A percentile compares a stretch with the other conserved stretches of the same genome.
Conservation (phyloP, 2,113 vertebrate species). For the Cacatua alba region DNA sequence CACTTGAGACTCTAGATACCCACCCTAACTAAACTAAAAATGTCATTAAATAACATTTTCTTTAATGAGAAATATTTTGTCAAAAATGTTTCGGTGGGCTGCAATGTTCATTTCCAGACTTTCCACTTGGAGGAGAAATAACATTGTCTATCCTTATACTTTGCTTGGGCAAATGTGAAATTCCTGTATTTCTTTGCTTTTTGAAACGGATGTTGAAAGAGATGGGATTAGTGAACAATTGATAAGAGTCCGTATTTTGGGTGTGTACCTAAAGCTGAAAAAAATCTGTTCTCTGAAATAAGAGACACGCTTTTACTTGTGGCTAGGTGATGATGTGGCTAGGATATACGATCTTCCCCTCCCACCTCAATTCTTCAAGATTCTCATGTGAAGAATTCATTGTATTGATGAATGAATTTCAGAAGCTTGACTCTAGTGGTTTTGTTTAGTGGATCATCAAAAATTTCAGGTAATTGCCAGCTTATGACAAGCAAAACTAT, state of each 20-base stretch:
- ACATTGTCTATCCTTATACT: neutral
- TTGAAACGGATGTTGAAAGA: neutral
- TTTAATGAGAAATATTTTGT: neutral
- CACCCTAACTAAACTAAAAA: neutral
- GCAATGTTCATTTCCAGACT: neutral
- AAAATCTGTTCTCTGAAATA: neutral
- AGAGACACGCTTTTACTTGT: neutral
- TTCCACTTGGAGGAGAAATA: neutral
- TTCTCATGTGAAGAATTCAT: neutral
- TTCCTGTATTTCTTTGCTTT: neutral
- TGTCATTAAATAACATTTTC: neutral
- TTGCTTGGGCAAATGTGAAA: neutral
- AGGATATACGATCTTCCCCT: too few relatives aligned
- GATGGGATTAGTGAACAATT: neutral
- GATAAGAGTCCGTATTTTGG: neutral
- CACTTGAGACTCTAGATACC: neutral
- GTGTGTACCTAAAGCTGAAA: neutral
- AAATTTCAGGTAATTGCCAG: neutral
- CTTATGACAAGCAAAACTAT: neutral
- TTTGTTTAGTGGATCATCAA: neutral
- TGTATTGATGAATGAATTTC: neutral
- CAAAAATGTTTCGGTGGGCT: neutral
- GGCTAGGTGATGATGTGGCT: neutral
- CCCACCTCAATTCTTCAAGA: neutral
- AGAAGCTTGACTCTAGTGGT: neutral